Evolutionary conservation across 2,113 vertebrate species (phyloP), one percentile per base, ranked within the genome.

Genomic region (Sitta europaea): DNA sequence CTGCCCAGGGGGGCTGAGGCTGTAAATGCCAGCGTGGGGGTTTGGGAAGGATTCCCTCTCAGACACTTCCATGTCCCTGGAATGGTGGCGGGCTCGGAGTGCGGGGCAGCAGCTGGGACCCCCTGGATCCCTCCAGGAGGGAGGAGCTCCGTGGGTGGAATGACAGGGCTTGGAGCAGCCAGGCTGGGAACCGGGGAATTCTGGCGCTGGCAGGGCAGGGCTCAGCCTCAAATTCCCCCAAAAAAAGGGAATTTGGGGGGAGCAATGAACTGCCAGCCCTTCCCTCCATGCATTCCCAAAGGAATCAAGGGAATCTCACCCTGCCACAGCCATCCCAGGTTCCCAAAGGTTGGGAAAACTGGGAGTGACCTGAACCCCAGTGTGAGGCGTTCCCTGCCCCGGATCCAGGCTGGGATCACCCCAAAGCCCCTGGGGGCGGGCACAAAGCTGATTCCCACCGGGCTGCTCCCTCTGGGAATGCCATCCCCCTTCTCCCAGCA

Each of bases 41-140:
- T 3, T 9, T 58, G 36, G 66, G 3, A 29, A 17, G 2, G 2
- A 45, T 36, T 83, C 57, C 67, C 38, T 21, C 27, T 45, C 57
- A 21, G 67, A 35, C 67, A 45, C 27, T 53, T 27, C 80, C 67
- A 36, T 1, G 9, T 53, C 36, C 79, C 66, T 4, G 13, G 42
- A 38, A 29, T 1, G 9, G 24, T 5, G 36, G 10, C 0, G 13
- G 57, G 27, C 23, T 17, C 47, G 3, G 1, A 33, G 45, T 1
- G 13, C 2, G 42, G 42, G 13, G 51, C 77, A 18, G 35, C 36
- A 28, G 25, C 12, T 28, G 8, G 67, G 48, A 50, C 29, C n/a
- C 66, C 13, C 45, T 7, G 73, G 72, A 74, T 58, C 54, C 54
- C 11, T 19, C 79, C 78, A 24, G 78, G 78, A 70, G 17, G 11